Conservation (phyloP, 1,140 invertebrate species). For the Aphelinus certus region DNA sequence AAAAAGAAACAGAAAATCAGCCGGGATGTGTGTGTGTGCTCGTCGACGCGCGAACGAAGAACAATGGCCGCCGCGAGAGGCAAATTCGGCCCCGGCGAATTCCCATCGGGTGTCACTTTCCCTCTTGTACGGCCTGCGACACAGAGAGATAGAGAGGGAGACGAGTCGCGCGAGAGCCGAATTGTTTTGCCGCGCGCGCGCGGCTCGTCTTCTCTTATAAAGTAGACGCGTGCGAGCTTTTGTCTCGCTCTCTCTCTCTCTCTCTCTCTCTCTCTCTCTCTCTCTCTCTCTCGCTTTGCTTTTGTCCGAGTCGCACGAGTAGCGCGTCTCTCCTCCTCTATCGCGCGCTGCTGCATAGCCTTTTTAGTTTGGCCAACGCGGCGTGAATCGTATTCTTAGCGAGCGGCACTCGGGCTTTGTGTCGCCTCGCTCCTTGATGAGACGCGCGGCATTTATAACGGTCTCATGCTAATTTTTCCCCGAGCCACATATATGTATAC, state of each 20-base stretch:
- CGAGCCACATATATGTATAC: no score
- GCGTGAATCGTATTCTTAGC: slow-evolving; percentile 23
- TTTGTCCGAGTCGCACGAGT: no score
- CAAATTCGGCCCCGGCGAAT: slow-evolving; percentile 13
- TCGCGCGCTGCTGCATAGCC: background rate
- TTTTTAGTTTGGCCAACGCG: slow-evolving; percentile 29
- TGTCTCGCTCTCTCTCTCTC: no score
- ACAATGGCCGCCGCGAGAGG: slow-evolving; percentile 3
- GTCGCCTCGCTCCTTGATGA: slow-evolving; percentile 6
- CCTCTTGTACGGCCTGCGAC: no score
- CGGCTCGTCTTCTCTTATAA: background rate
- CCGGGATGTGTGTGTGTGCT: background rate
- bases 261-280: no score
- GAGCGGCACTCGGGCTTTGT: background rate
- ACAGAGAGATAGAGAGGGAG: no score
- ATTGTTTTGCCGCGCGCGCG: background rate
- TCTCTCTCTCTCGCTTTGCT: no score
- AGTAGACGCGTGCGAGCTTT: no score
- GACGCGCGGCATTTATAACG: background rate
- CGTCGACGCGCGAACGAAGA: slow-evolving; percentile 24
- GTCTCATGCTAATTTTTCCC: no score
- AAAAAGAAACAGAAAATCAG: background rate
- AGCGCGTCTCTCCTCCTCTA: background rate
- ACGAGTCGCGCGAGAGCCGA: no score
- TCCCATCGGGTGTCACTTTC: slow-evolving; percentile 15